A percentile compares a stretch with the other conserved stretches of the same genome.
Evolutionary conservation across 2,797 vertebrate genomes (phyloP).

Genomic region (Champsocephalus esox): DNA sequence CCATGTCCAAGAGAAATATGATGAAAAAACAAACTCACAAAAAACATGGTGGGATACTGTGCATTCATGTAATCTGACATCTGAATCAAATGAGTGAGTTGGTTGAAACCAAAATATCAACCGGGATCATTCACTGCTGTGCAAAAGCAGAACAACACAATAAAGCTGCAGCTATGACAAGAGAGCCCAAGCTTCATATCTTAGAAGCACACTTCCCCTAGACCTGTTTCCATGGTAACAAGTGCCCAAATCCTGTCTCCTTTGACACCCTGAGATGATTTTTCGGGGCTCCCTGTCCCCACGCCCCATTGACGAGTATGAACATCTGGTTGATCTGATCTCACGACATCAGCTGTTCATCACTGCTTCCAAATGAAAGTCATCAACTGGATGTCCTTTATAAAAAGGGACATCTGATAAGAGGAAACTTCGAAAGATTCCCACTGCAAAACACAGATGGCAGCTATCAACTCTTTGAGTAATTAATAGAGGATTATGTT

Average conservation of each 20-base stretch:
- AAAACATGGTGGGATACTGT: constrained; percentile 9
- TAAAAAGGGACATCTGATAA: constrained; percentile 35
- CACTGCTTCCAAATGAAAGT: constrained; percentile 20
- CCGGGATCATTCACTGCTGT: constrained; percentile 16
- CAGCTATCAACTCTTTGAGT: constrained; percentile 37
- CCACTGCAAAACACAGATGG: constrained; percentile 56
- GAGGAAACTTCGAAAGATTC: constrained; percentile 38
- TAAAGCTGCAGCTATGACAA: constrained; percentile 13
- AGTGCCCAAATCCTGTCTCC: constrained; percentile 23
- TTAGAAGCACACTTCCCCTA: constrained; percentile 41
- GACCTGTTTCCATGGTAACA: constrained; percentile 61
- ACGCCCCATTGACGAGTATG: constrained; percentile 18
- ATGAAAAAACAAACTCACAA: background rate
- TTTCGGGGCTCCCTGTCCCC: constrained; percentile 32
- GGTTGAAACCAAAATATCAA: constrained; percentile 31
- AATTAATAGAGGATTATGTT: constrained; percentile 54
- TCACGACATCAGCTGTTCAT: constrained; percentile 37
- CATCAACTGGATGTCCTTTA: constrained; percentile 18
- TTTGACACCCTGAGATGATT: constrained; percentile 24
- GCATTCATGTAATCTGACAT: constrained; percentile 41
- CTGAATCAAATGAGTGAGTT: constrained; percentile 46
- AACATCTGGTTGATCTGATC: constrained; percentile 35
- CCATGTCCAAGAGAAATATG: constrained; percentile 45
- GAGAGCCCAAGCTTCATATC: constrained; percentile 23
- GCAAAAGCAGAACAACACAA: constrained; percentile 22